Conservation (phyloP, 92 coral and sea anemone genomes). For the Metridium senile region DNA sequence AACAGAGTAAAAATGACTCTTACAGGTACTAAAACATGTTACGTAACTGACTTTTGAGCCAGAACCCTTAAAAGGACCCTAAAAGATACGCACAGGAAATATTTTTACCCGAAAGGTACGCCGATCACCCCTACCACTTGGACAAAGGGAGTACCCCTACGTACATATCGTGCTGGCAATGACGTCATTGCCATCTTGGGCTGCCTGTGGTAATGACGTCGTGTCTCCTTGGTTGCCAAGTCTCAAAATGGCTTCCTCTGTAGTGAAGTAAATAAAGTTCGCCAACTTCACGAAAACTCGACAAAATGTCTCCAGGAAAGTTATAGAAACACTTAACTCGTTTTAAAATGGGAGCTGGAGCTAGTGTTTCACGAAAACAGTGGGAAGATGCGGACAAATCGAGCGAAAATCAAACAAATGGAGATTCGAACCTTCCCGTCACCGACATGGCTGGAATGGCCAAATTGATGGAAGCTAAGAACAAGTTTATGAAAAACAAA, state of each 20-base stretch:
- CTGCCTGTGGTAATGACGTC: conserved; percentile 55
- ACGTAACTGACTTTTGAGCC: too few relatives aligned
- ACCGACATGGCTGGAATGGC: conserved; percentile 87
- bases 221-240: conserved; percentile 13
- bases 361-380: conserved; percentile 70
- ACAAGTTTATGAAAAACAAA: conserved; percentile 82
- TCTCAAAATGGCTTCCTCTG: conserved; percentile 65
- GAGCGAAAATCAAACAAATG: conserved; percentile 18
- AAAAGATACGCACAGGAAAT: too few relatives aligned
- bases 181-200: too few relatives aligned
- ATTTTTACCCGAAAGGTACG: too few relatives aligned
- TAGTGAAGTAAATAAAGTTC: conserved; percentile 57
- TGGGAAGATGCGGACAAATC: conserved; percentile 71
- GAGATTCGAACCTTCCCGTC: conserved; percentile 28
- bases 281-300: not conserved
- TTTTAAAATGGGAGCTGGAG: conserved; percentile 70
- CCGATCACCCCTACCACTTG: too few relatives aligned
- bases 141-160: too few relatives aligned
- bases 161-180: too few relatives aligned
- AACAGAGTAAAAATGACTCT: too few relatives aligned
- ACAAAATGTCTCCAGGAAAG: conserved; percentile 8
- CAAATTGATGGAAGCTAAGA: conserved; percentile 88
- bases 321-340: not conserved
- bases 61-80: too few relatives aligned
- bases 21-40: too few relatives aligned